Conservation (phyloP, 2,888 invertebrate genomes). For the Cataglyphis livida region DNA sequence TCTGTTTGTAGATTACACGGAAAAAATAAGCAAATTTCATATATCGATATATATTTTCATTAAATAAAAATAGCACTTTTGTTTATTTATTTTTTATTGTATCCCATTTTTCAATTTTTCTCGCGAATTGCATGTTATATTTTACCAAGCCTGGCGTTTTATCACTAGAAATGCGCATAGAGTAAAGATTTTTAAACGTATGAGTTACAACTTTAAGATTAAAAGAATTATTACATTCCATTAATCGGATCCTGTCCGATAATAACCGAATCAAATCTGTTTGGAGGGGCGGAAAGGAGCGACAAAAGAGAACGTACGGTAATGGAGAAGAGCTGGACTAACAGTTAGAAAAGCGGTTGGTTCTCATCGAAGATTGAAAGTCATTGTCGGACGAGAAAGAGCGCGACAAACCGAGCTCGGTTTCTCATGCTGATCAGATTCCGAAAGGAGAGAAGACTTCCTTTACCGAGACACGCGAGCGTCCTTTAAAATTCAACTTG, state of each 20-base stretch:
- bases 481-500: constrained; percentile 42
- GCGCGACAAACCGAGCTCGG: constrained; percentile 37
- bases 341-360: background rate
- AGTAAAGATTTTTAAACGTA: background rate
- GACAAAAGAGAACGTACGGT: background rate
- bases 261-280: constrained; percentile 25
- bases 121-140: background rate
- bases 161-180: background rate
- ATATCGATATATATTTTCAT: background rate
- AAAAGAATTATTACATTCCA: constrained; percentile 28
- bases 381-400: constrained; percentile 24
- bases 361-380: constrained; percentile 43
- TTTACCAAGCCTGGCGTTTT: background rate
- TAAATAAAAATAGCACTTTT: background rate
- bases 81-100: background rate
- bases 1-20: background rate
- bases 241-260: constrained; percentile 27
- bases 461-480: background rate
- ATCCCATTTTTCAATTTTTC: background rate
- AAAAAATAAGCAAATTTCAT: background rate
- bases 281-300: background rate
- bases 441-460: background rate
- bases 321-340: background rate
- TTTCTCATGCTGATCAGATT: constrained; percentile 22
- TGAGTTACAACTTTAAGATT: constrained; percentile 16